Base-by-base conservation (phyloP, 1,140 invertebrate genomes). In the Holotrichia oblita region DNA sequence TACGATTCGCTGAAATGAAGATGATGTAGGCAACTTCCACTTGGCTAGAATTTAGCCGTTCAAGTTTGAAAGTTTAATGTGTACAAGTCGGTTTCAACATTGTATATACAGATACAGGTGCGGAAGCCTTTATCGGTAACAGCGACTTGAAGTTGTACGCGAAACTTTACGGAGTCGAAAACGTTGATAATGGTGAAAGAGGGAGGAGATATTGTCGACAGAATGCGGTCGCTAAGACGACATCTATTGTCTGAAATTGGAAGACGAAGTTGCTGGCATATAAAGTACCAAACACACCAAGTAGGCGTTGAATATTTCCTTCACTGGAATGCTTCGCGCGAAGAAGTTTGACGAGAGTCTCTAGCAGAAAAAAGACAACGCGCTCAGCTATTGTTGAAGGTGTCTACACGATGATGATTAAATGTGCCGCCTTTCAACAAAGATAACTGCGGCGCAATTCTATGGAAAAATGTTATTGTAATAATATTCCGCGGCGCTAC, bases 51-150 rank as follows among this genome's bases (percentile, higher is more conserved):
- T 14, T 12, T 17, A 27, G 12, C 64, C 64, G 34, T 72, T 72
- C 64, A 72, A 72, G 64, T 34, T 72, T 72, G 24, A 27, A 72
- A 72, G 24, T 72, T 72, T 72, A 72, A 72, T 72, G 64, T 40
- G 64, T 34, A 72, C 64, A 40, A 40, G 64, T 40, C 22, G 34
- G 64, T 27, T 27, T 34, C 64, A 12, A 40, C 22, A 72, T 22
- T 40, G 64, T 72, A 40, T 40, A 40, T n/a, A 22, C 64, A 72
- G 64, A 40, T 72, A 72, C 64, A 34, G 24, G 24, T 72, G 34
- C 24, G 64, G 64, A 72, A 72, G 34, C 24, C 64, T 72, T 72
- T 72, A 72, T 72, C 64, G 34, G 6, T 6, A 55, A 55, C 48
- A 72, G 64, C 22, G 12, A 55, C 17, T 55, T 20, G 12, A 55